Base-by-base conservation (phyloP, 1,140 invertebrate species). In the Alviniconcha marisindica region DNA sequence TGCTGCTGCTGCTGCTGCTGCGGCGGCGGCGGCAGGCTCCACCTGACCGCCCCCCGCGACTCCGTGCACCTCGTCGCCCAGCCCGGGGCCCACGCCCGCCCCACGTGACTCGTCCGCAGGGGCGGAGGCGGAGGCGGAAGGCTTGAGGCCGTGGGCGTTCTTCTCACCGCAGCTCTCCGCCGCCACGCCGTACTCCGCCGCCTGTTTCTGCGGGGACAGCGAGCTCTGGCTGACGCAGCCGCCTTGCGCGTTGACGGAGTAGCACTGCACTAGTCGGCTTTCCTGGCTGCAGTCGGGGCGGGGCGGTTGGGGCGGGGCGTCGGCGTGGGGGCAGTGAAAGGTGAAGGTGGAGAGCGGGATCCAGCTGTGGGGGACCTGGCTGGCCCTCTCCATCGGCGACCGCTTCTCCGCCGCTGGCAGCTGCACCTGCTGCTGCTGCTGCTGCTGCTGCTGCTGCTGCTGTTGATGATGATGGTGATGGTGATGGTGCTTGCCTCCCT, bases 281-380 rank as follows among this genome's bases (percentile, higher is more conserved):
- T 71, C 69, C 38, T 24, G 38, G n/a, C n/a, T n/a, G n/a, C n/a
- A n/a, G n/a, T n/a, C n/a, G n/a, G n/a, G 69, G 21, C 36, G 5
- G 36, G 15, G 33, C 7, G 18, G 44, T 48, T 48, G 18, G 36
- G 15, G 31, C 21, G 69, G 14, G 69, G 69, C 24, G 36, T 38
- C 69, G 36, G 33, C 4, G 15, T 31, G 36, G 4, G 33, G 14
- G 69, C 36, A 15, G 33, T n/a, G 69, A 31, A 71, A 36, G 2
- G 36, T 71, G 36, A 71, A 71, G 69, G 73, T 31, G 73, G 73
- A 76, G 21, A 76, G 36, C 0, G 73, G 73, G 28, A 76, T 51
- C 73, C 73, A 76, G 4, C 38, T 36, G 42, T 40, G 33, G 36
- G 69, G 24, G 36, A 40, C 10, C 69, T 71, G 69, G 69, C 36